These are phyloP conservation scores for Sialia sialis DNA, from an alignment of 2,113 vertebrate genomes.

Conservation along the genomic window DNA sequence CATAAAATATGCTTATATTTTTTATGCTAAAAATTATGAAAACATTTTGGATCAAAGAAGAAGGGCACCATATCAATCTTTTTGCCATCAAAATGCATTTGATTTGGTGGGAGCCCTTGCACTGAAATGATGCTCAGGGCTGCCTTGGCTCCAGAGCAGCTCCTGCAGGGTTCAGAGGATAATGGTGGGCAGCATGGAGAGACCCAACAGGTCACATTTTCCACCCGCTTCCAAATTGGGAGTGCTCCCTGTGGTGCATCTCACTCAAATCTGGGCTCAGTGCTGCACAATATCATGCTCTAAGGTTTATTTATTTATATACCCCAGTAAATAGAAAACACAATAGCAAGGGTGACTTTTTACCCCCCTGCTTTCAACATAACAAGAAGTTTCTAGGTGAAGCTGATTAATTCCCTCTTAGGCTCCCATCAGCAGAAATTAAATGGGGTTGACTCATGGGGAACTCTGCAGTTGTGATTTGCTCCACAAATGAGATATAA, in stretches of 20 bases:
- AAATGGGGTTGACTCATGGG: conserved; percentile 15
- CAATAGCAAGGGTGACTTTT: neutral
- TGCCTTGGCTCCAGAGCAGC: neutral
- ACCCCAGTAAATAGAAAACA: neutral
- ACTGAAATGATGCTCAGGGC: neutral
- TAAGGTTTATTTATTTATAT: conserved; percentile 30
- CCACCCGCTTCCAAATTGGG: neutral
- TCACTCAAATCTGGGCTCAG: neutral
- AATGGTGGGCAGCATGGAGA: neutral
- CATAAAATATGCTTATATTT: neutral
- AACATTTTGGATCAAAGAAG: neutral
- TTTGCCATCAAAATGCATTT: neutral
- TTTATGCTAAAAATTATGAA: neutral
- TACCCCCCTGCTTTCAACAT: neutral
- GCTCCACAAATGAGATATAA: conserved; percentile 30
- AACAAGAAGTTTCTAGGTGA: neutral
- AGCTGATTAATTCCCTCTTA: conserved; percentile 29
- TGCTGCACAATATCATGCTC: neutral
- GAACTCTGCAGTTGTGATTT: conserved; percentile 28
- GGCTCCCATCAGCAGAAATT: conserved; percentile 1
- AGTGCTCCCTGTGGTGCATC: neutral
- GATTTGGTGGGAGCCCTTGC: neutral
- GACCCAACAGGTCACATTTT: neutral
- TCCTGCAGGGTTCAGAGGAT: neutral
- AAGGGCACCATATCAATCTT: neutral